Base-by-base conservation (phyloP, 2,888 invertebrate species). In the Lysandra bellargus region DNA sequence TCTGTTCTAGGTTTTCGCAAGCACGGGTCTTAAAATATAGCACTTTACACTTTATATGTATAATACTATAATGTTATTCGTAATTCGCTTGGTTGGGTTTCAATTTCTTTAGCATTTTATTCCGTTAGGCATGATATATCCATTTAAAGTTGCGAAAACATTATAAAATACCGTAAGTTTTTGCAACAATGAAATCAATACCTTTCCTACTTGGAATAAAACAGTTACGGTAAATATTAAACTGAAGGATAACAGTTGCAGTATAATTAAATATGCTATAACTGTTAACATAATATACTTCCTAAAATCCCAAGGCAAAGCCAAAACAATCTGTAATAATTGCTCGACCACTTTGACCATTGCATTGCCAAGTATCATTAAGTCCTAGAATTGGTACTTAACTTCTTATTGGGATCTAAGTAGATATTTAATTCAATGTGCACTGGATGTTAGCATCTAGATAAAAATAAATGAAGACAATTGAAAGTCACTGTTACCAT, bases 51-150 rank as follows among this genome's bases (percentile, higher is more conserved):
- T 49, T 12, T 9, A 23, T 57, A 40, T 6, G 1, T 40, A 40
- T 40, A 6, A 40, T 40, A 23, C 69, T 30, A 61, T 30, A 61
- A 69, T 33, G 69, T 69, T 37, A 69, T 76, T 49, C 57, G 53
- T 76, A 53, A 57, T 76, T 76, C 57, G 76, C 53, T 57, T 53
- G 76, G 57, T 53, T 57, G 76, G 57, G 76, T 76, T 49, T 53
- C 76, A 30, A 17, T 76, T 44, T 74, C 76, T 76, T 76, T 53
- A 53, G 14, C 69, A 4, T 69, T 33, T 33, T 76, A 53, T 76
- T 76, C 76, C 76, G 76, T 76, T 76, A 53, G 33, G 53, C 76
- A 53, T 76, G 57, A 53, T 76, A 76, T 57, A 76, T 76, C 44
- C 75, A 75, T 75, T 23, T 75, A 23, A 44, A 75, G 69, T 33